A percentile compares a stretch with the other conserved stretches of the same genome.
Evolutionary conservation across 2,797 vertebrate genomes (phyloP).

Genomic region (Coregonus sp.): DNA sequence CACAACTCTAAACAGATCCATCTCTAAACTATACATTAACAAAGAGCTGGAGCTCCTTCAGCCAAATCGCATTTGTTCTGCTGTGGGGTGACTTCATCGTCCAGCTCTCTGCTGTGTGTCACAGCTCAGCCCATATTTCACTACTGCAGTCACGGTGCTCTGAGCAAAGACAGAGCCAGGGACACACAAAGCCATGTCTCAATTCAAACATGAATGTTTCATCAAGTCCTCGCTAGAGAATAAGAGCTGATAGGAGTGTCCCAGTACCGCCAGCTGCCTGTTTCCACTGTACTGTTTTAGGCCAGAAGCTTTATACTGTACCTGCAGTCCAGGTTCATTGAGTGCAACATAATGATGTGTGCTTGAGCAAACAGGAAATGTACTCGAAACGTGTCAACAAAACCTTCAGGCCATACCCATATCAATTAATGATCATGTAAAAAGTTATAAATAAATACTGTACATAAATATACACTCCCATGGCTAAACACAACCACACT

Average conservation of each 20-base stretch:
- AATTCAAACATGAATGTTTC: conserved; percentile 45
- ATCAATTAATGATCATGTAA: not conserved
- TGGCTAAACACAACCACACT: conserved; percentile 37
- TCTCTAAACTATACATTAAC: conserved; percentile 48
- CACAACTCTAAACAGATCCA: conserved; percentile 41
- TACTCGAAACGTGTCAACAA: not conserved
- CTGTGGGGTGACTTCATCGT: conserved; percentile 67
- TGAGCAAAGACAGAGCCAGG: conserved; percentile 68
- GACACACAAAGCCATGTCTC: conserved; percentile 54
- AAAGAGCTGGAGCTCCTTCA: conserved; percentile 35
- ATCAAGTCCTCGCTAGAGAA: conserved; percentile 57
- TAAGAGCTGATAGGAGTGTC: conserved; percentile 55
- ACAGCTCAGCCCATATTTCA: conserved; percentile 65
- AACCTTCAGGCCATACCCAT: not conserved
- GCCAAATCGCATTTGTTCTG: conserved; percentile 61
- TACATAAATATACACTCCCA: conserved; percentile 11
- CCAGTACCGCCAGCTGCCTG: conserved; percentile 7
- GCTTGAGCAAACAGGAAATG: not conserved
- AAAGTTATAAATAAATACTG: not conserved
- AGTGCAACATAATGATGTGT: not conserved
- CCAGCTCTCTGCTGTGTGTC: conserved; percentile 67
- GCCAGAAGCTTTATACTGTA: conserved; percentile 27
- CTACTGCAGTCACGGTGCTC: conserved; percentile 11
- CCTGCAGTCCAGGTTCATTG: conserved; percentile 1
- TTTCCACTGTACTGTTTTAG: conserved; percentile 39